Percentiles rank a stretch among this genome's conserved stretches.
These are phyloP conservation scores for Drosophila paramelanica DNA, from an alignment of 2,888 invertebrate species.

Conservation along the genomic window DNA sequence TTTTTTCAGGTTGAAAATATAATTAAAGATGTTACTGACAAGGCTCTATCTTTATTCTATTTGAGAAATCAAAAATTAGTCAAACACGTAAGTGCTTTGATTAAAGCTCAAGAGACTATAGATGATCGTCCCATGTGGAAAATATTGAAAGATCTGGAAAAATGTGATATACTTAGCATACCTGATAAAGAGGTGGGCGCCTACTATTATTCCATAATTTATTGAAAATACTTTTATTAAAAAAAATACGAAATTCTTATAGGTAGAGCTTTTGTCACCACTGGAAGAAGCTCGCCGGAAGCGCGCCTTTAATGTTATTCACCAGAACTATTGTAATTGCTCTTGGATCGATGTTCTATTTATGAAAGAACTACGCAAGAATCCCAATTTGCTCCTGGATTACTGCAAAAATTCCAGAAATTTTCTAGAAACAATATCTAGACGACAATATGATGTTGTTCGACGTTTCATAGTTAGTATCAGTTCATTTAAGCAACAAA, in stretches of 20 bases:
- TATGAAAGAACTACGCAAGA: slow-evolving; percentile 68
- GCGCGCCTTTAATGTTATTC: slow-evolving; percentile 73
- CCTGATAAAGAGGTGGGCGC: slow-evolving; percentile 71
- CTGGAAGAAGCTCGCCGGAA: slow-evolving; percentile 76
- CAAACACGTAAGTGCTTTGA: slow-evolving; percentile 56
- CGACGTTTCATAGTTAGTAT: slow-evolving; percentile 73
- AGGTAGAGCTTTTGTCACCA: slow-evolving; percentile 74
- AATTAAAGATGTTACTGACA: slow-evolving; percentile 76
- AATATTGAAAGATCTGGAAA: slow-evolving; percentile 70
- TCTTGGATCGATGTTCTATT: slow-evolving; percentile 81
- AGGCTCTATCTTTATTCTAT: slow-evolving; percentile 73
- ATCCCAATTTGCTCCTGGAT: slow-evolving; percentile 66
- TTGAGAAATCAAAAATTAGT: slow-evolving; percentile 69
- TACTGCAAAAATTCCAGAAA: slow-evolving; percentile 70
- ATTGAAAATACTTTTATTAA: background rate
- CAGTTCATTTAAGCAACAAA: background rate
- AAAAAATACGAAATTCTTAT: no score
- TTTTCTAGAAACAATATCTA: slow-evolving; percentile 54
- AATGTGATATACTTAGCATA: slow-evolving; percentile 81
- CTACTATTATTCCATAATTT: background rate
- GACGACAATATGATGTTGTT: slow-evolving; percentile 71
- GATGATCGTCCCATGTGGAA: slow-evolving; percentile 81
- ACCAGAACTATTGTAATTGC: slow-evolving; percentile 79
- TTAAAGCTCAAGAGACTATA: slow-evolving; percentile 47
- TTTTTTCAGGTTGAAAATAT: slow-evolving; percentile 71